A percentile compares a stretch with the other conserved stretches of the same genome.
Conservation (phyloP, 1,140 invertebrate genomes). For the Caenorhabditis elegans region WBcel235 BX284603.4:8158001-8158500, state of each 20-base stretch:
- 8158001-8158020: too few species aligned
- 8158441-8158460: neutral
- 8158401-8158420: too few species aligned
- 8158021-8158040: too few species aligned
- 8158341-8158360: too few species aligned
- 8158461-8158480: neutral
- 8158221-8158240: neutral
- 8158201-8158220: slow-evolving; percentile 1
- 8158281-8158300: neutral
- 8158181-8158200: slow-evolving; percentile 1
- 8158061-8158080: too few species aligned
- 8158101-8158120: neutral
- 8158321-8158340: too few species aligned
- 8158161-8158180: neutral
- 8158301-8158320: neutral
- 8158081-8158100: neutral
- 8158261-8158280: neutral
- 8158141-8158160: neutral
- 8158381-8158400: too few species aligned
- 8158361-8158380: too few species aligned
- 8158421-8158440: neutral
- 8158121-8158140: neutral
- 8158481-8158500: neutral
- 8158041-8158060: too few species aligned
- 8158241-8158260: neutral